Evolutionary conservation across 2,113 vertebrate species (phyloP).

Genomic region (Charina bottae): DNA sequence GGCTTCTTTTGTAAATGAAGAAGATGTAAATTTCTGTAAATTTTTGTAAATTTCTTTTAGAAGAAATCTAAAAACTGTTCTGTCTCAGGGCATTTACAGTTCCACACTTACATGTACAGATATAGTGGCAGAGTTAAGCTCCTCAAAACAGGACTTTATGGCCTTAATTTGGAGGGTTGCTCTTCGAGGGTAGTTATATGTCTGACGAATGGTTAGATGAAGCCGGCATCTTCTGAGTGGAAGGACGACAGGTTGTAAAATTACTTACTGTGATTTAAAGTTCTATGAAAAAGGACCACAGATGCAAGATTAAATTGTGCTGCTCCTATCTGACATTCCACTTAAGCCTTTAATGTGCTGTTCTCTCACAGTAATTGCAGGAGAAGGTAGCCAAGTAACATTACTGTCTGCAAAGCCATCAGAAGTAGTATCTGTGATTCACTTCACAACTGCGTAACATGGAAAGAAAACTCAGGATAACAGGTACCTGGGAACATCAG

Average conservation of each 20-base stretch:
- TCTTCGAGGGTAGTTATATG: conserved; percentile 20
- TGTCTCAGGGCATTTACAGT: conserved; percentile 20
- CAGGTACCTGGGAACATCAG: conserved; percentile 10
- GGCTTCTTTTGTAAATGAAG: too few relatives aligned
- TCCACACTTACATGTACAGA: conserved; percentile 18
- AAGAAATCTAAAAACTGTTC: conserved; percentile 17
- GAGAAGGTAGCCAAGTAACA: conserved; percentile 22
- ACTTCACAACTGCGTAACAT: background rate
- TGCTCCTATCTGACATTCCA: conserved; percentile 36
- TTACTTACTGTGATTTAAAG: conserved; percentile 34
- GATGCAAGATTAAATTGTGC: conserved; percentile 34
- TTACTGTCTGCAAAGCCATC: background rate
- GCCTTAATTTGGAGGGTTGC: conserved; percentile 1
- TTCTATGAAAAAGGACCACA: conserved; percentile 30
- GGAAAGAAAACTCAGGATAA: conserved; percentile 3
- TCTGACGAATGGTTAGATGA: conserved; percentile 25
- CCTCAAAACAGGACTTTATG: conserved; percentile 29
- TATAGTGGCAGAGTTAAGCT: conserved; percentile 24
- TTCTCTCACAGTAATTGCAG: conserved; percentile 27
- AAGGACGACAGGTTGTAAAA: conserved; percentile 39
- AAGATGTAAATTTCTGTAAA: too few relatives aligned
- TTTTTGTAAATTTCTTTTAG: too few relatives aligned
- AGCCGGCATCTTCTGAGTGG: conserved; percentile 34
- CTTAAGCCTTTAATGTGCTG: conserved; percentile 29
- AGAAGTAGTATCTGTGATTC: conserved; percentile 9